Evolutionary conservation across 2,888 invertebrate genomes (phyloP), one percentile per base, ranked within the genome.

Genomic region (Quadroppia sp.): DNA sequence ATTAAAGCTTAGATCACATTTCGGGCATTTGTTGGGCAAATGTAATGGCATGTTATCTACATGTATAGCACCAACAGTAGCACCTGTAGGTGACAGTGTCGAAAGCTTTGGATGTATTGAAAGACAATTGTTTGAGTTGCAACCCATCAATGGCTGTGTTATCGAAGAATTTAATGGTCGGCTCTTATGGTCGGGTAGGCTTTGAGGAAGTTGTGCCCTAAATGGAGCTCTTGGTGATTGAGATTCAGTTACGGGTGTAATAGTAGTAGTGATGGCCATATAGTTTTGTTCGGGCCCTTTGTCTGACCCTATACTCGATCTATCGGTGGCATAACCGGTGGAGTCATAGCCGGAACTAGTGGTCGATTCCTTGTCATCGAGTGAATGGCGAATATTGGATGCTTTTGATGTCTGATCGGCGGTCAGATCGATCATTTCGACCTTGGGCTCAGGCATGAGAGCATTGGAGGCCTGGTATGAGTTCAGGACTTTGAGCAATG

Each of bases 1-100:
- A 17, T 59, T 59, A n/a, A 59, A 59, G 25, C 59, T 59, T 15
- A 59, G 59, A 32, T 59, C 59, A 32, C 59, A 59, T 32, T 59
- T n/a, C 6, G 59, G 15, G 32, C 59, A 59, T n/a, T 32, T 59
- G 32, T 59, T 59, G n/a, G 59, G 32, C 59, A 59, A 32, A n/a
- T 59, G 59, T 6, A 32, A n/a, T n/a, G n/a, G n/a, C n/a, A n/a
- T 30, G 17, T 30, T 32, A 3, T 30, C 2, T 3, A n/a, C 59
- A 1, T n/a, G 7, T 15, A 28, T 30, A 15, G 30, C 2, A 53
- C 53, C 20, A n/a, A 50, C 20, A n/a, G 50, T 17, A 50, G 28
- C 23, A 15, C 20, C 17, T n/a, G n/a, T n/a, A n/a, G n/a, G n/a
- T n/a, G n/a, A n/a, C n/a, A 56, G 23, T 28, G 20, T n/a, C 9